Conservation (phyloP, 2,888 invertebrate genomes). For the Monochamus alternatus region DNA sequence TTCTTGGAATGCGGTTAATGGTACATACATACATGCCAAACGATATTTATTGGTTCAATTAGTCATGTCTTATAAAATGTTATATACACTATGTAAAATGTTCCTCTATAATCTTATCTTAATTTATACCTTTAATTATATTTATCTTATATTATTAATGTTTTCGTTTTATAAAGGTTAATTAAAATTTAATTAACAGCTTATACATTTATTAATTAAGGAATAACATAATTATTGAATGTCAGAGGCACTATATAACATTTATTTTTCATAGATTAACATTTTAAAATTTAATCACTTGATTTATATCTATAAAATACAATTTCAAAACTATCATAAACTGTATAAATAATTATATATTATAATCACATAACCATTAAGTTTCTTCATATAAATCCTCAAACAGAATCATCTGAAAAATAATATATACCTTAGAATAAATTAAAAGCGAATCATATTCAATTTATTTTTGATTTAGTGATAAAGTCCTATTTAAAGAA, state of each 20-base stretch:
- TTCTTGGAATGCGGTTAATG: too few species aligned
- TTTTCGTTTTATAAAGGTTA: neutral
- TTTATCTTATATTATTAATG: too few species aligned
- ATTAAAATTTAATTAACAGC: slow-evolving; percentile 33
- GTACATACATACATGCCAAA: too few species aligned
- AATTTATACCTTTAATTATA: too few species aligned
- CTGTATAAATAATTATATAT: slow-evolving; percentile 42
- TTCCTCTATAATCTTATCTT: too few species aligned
- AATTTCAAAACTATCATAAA: slow-evolving; percentile 49
- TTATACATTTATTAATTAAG: slow-evolving; percentile 47
- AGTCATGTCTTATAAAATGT: too few species aligned
- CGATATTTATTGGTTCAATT: too few species aligned
- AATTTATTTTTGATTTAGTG: too few species aligned
- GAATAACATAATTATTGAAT: slow-evolving; percentile 46
- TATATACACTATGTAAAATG: too few species aligned
- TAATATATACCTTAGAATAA: slow-evolving; percentile 38
- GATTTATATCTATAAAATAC: slow-evolving; percentile 43
- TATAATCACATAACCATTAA: slow-evolving; percentile 53
- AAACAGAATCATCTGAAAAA: slow-evolving; percentile 66
- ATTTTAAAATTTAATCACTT: slow-evolving; percentile 44
- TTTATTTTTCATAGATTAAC: slow-evolving; percentile 47
- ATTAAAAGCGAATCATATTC: neutral
- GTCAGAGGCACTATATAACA: slow-evolving; percentile 52
- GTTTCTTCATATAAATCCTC: slow-evolving; percentile 51
- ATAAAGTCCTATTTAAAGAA: too few species aligned